phyloP scores from a whole-genome alignment of 2,888 invertebrate species.

The Perdita meconis region DNA sequence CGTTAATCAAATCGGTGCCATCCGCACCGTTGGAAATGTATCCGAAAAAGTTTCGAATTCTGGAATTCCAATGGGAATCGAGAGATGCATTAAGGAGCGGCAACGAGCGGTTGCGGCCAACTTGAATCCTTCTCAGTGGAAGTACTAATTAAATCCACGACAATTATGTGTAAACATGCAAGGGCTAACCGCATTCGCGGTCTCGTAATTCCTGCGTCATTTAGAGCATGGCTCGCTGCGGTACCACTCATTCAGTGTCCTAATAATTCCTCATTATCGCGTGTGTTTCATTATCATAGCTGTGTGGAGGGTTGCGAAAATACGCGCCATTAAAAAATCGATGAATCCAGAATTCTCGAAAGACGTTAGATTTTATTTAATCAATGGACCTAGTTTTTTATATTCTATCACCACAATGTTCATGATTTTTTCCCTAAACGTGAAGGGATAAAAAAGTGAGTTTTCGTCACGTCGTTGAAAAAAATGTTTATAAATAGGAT shows the following conservation, averaged over 20 bases:
- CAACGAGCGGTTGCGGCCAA: not conserved
- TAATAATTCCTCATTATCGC: constrained; percentile 8
- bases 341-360: too few species aligned
- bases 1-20: constrained; percentile 51
- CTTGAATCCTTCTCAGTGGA: constrained; percentile 39
- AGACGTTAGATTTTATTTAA: too few species aligned
- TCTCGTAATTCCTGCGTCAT: constrained; percentile 45
- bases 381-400: too few species aligned
- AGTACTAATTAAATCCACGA: constrained; percentile 63
- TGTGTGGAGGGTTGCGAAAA: too few species aligned
- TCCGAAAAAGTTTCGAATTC: not conserved
- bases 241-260: constrained; percentile 22
- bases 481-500: too few species aligned
- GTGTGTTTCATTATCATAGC: constrained; percentile 2
- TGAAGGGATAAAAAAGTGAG: too few species aligned
- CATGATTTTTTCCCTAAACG: too few species aligned
- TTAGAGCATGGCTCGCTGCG: constrained; percentile 24
- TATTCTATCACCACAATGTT: too few species aligned
- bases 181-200: constrained; percentile 33
- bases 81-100: constrained; percentile 28
- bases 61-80: constrained; percentile 30
- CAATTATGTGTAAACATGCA: constrained; percentile 50
- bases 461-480: not conserved
- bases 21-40: too few species aligned
- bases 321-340: too few species aligned